Evolutionary conservation across 2,888 invertebrate species (phyloP), one percentile per base, ranked within the genome.

Genomic region (Kryphioiulus occultus): DNA sequence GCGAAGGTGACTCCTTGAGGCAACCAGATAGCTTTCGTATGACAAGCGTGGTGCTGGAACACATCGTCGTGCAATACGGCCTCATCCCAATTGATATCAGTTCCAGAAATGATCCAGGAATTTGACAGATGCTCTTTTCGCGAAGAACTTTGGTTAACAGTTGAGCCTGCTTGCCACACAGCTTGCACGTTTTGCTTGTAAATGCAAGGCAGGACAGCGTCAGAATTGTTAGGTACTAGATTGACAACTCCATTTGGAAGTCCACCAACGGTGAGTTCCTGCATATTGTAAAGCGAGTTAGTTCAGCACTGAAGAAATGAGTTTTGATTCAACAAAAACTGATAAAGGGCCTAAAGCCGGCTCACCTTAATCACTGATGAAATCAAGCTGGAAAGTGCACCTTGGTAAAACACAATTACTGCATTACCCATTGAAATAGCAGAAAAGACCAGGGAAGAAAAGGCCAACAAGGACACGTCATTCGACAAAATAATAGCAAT

Each of bases 371-470:
- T 1, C 26, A 78, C 30, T 3, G 85, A 39, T 85, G 39, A 42
- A 26, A 42, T 2, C n/a, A 39, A 19, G 9, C n/a, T 22, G 4
- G 85, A 17, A 44, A 85, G 10, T 22, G 22, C 22, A 17, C 44
- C 85, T 39, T 85, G n/a, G 39, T 44, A 85, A 85, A 85, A 85
- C 78, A 85, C 44, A 12, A 85, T 22, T 0, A 85, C 85, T 39
- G 85, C 85, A 85, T 85, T 85, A n/a, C 85, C 85, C 85, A 85
- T 85, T 22, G 85, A 39, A 85, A 85, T n/a, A 7, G 85, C 85
- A 39, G 42, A 85, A 85, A 85, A 85, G 10, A 85, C 44, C 39
- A 85, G 26, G 32, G 35, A 22, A 35, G 39, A 42, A 44, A 85
- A 42, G 44, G 22, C 42, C 39, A 22, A 39, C 44, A 85, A 22